A percentile compares a stretch with the other conserved stretches of the same genome.
These are phyloP conservation scores for Dinothrombium tinctorium DNA, from an alignment of 1,140 invertebrate genomes.

Conservation along the genomic window DNA sequence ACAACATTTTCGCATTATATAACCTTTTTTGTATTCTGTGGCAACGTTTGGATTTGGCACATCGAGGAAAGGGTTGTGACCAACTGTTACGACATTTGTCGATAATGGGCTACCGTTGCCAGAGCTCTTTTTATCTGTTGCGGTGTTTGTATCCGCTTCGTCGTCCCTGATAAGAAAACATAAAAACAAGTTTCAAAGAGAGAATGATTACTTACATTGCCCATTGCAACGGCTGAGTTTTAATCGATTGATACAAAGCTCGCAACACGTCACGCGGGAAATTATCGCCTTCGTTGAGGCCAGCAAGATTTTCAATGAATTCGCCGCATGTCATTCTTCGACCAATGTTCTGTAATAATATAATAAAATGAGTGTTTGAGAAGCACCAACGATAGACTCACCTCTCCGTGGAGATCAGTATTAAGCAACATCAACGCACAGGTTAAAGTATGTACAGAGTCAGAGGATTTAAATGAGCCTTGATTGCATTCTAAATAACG, in stretches of 20 bases:
- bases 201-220: conserved; percentile 23
- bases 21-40: conserved; percentile 86
- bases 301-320: conserved; percentile 87
- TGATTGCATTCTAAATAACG: conserved; percentile 88
- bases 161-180: not conserved
- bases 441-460: conserved; percentile 90
- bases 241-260: conserved; percentile 77
- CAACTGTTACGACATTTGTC: not conserved
- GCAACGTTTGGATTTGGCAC: conserved; percentile 53
- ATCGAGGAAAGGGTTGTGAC: conserved; percentile 16
- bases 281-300: conserved; percentile 53
- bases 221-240: conserved; percentile 73
- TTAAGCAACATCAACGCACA: conserved; percentile 98
- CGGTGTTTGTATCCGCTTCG: too few relatives aligned
- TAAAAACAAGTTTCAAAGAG: not conserved
- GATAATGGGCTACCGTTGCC: too few relatives aligned
- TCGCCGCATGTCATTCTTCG: conserved; percentile 85
- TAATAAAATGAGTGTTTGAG: not conserved
- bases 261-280: conserved; percentile 83
- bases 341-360: conserved; percentile 35
- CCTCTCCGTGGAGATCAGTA: conserved; percentile 75
- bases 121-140: too few relatives aligned
- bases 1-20: conserved; percentile 92
- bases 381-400: conserved; percentile 4
- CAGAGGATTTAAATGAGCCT: conserved; percentile 30